A percentile compares a stretch with the other conserved stretches of the same genome.
Conservation (phyloP, 2,113 vertebrate genomes). For the Bambusicola thoracicus region DNA sequence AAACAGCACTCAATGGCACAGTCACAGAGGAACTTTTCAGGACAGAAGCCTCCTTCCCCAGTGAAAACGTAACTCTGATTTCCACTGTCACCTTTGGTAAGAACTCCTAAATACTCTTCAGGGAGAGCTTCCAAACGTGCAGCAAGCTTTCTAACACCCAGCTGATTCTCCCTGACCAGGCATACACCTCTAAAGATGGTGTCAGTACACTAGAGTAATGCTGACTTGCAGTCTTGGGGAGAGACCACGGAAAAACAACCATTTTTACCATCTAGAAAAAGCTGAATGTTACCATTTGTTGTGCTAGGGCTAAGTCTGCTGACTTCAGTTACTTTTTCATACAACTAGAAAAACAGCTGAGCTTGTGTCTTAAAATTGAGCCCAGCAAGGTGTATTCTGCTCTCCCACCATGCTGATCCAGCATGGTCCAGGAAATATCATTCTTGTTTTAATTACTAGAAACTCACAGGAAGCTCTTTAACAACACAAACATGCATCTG, state of each 20-base stretch:
- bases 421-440: fast-evolving
- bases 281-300: not conserved
- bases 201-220: not conserved
- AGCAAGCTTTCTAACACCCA: not conserved
- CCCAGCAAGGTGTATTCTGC: not conserved
- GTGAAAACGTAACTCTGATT: not conserved
- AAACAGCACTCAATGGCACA: not conserved
- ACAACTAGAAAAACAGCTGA: not conserved
- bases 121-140: not conserved
- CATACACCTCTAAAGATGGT: not conserved
- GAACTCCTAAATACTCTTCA: not conserved
- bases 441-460: not conserved
- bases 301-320: not conserved
- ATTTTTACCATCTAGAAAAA: not conserved
- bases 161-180: not conserved
- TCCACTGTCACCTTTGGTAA: not conserved
- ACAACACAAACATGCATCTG: not conserved
- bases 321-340: not conserved
- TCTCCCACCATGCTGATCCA: not conserved
- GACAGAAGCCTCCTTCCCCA: not conserved
- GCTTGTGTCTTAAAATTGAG: not conserved
- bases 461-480: not conserved
- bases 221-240: not conserved
- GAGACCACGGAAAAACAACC: not conserved
- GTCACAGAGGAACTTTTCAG: not conserved